Conservation (phyloP, 2,797 vertebrate genomes). For the Austrolebias charrua region DNA sequence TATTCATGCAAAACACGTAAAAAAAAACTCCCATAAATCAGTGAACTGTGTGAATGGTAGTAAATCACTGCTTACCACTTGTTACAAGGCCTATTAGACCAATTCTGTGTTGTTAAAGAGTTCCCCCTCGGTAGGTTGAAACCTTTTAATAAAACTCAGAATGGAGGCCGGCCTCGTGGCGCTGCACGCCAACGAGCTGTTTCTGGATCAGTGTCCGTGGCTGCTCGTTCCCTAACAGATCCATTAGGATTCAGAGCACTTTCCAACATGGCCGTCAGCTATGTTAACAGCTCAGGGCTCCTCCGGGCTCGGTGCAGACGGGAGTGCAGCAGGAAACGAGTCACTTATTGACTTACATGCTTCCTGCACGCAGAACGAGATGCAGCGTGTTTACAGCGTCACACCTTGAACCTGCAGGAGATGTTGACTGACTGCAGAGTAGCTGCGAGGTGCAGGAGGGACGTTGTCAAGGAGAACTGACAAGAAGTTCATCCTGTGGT, state of each 20-base stretch:
- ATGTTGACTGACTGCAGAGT: slow-evolving; percentile 2
- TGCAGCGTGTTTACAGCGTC: slow-evolving; percentile 8
- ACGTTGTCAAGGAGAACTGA: background rate
- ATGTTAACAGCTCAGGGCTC: slow-evolving; percentile 61
- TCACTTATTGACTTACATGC: slow-evolving; percentile 53
- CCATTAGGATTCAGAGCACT: slow-evolving; percentile 57
- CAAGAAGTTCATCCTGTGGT: background rate
- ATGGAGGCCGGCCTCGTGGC: slow-evolving; percentile 20
- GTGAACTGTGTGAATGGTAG: background rate
- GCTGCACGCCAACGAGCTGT: slow-evolving; percentile 56
- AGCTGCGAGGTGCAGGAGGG: background rate
- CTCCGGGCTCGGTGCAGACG: slow-evolving; percentile 50
- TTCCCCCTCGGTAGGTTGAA: slow-evolving; percentile 18
- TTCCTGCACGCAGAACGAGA: slow-evolving; percentile 38
- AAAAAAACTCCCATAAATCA: slow-evolving; percentile 3
- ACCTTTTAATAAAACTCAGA: slow-evolving; percentile 57
- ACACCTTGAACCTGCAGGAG: background rate
- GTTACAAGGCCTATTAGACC: slow-evolving; percentile 41
- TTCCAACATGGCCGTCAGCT: slow-evolving; percentile 48
- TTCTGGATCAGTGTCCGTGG: slow-evolving; percentile 57
- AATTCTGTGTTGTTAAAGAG: slow-evolving; percentile 37
- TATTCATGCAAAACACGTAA: slow-evolving; percentile 24
- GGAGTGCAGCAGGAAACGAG: slow-evolving; percentile 42
- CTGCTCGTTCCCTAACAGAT: slow-evolving; percentile 49
- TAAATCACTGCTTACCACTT: slow-evolving; percentile 37